Conservation (phyloP, 2,797 vertebrate species). For the Alexandromys oeconomus region DNA sequence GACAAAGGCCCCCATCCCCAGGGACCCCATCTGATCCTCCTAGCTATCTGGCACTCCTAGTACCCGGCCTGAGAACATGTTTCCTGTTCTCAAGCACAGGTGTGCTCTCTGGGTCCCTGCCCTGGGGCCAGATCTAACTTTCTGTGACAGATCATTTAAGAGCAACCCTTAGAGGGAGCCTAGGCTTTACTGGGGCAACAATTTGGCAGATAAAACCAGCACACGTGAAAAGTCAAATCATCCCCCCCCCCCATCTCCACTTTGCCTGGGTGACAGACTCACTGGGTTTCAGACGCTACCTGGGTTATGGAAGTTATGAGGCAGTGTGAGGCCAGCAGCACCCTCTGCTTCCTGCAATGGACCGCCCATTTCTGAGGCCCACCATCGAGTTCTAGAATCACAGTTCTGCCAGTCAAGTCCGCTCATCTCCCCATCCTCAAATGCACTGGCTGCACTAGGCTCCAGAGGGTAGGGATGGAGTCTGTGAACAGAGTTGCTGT, state of each 20-base stretch:
- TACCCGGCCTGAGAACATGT: neutral
- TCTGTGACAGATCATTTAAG: slow-evolving; percentile 40
- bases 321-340: neutral
- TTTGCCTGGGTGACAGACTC: neutral
- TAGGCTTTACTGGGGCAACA: neutral
- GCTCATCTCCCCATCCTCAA: slow-evolving; percentile 65
- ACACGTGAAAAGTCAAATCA: neutral
- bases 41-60: neutral
- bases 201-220: neutral
- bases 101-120: neutral
- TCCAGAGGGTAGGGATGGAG: neutral
- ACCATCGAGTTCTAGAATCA: neutral
- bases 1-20: slow-evolving; percentile 48
- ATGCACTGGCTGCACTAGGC: slow-evolving; percentile 8
- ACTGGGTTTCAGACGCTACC: neutral
- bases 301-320: neutral
- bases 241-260: neutral
- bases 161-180: neutral
- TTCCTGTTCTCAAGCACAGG: slow-evolving; percentile 25
- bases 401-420: neutral
- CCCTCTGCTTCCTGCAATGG: slow-evolving; percentile 34
- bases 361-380: neutral
- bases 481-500: neutral
- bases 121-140: neutral
- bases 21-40: slow-evolving; percentile 23